Percentiles rank a stretch among this genome's conserved stretches.
These are phyloP conservation scores for Callyntrura sp. DNA, from an alignment of 2,888 invertebrate species.

Conservation along the genomic window DNA sequence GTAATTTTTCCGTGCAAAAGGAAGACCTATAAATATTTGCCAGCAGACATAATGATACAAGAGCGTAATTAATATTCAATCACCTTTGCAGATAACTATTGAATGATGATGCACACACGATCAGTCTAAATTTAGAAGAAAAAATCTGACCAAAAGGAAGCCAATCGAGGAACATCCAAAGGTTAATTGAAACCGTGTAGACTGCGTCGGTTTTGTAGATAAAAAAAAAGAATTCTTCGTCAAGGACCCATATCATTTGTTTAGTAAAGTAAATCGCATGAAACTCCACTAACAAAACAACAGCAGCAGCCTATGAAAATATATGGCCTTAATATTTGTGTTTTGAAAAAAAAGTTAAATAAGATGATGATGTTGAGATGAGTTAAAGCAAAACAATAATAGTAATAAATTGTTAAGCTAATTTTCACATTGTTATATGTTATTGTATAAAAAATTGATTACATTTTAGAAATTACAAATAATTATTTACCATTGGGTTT, in stretches of 20 bases:
- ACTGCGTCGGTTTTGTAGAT: conserved; percentile 42
- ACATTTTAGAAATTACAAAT: conserved; percentile 36
- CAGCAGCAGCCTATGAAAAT: conserved; percentile 68
- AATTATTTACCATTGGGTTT: conserved; percentile 48
- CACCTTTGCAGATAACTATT: conserved; percentile 20
- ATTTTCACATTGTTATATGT: conserved; percentile 32
- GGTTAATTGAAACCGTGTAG: background rate
- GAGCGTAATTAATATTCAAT: conserved; percentile 44
- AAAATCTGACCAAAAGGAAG: conserved; percentile 29
- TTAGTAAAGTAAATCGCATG: conserved; percentile 41
- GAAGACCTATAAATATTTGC: conserved; percentile 68
- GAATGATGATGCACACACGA: conserved; percentile 60
- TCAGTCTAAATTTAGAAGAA: conserved; percentile 48
- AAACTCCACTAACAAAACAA: conserved; percentile 36
- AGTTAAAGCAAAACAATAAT: conserved; percentile 35
- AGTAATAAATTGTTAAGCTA: background rate
- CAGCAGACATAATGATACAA: conserved; percentile 70
- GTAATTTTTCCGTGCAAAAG: conserved; percentile 38
- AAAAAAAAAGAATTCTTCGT: conserved; percentile 29
- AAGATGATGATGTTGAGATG: conserved; percentile 34
- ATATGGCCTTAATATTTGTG: conserved; percentile 44
- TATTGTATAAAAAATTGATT: conserved; percentile 42
- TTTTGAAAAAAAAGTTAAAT: background rate
- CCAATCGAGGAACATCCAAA: conserved; percentile 52
- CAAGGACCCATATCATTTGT: conserved; percentile 66